Evolutionary conservation across 2,113 vertebrate species (phyloP), one percentile per base, ranked within the genome.

Genomic region (Silurus glanis): DNA sequence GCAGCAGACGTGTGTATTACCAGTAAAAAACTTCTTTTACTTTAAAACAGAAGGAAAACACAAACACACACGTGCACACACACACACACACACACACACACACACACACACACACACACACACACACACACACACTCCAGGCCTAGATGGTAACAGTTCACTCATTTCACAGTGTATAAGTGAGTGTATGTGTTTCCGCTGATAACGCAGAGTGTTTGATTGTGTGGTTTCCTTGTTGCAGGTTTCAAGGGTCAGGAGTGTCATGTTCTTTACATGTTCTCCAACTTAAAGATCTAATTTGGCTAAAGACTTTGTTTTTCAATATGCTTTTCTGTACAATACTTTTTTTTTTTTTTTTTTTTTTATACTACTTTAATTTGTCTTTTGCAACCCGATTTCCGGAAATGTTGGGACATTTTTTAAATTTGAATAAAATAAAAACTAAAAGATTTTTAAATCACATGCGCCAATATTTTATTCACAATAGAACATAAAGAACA

Each of bases 1-100:
- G 82, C 61, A 78, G 76, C 62, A 85, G 87, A 80, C 79, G 86
- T 84, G 83, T 82, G 78, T 37, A 67, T 58, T 87, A 83, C 81
- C 84, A 86, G 83, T 87, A 87, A 81, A 49, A 71, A 8, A 37
- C 19, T 53, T 49, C 21, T 25, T 80, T 53, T 45, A 81, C 23
- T 53, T 62, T 58, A 85, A 85, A 81, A 61, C 23, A 1, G 21
- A 80, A 58, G 14, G 58, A 79, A 21, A 3, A 45, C 21, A 78
- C 49, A 55, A 67, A n/a, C 62, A 62, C 19, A 64, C 9, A 16
- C 66, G n/a, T n/a, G n/a, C 76, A 23, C 21, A 78, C 49, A 55
- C 80, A n/a, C 62, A 62, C 19, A 64, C 9, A 16, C 66, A 56
- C 78, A 25, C 61, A 25, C 28, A 59, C 76, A 59, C 76, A 80